phyloP scores from a whole-genome alignment of 2,888 invertebrate genomes.

The Loripinus fragilis region DNA sequence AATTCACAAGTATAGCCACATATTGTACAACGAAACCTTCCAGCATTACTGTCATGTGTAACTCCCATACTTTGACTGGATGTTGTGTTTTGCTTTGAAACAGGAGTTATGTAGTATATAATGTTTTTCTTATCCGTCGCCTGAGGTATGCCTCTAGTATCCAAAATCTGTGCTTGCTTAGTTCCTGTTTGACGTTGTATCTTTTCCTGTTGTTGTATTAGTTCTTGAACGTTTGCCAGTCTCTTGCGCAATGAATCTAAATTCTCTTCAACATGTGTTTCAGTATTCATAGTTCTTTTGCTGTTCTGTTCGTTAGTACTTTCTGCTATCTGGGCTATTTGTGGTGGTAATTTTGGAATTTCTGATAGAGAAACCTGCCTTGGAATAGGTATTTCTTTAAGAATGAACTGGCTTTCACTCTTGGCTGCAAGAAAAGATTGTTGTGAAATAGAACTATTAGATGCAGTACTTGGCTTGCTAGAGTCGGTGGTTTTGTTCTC shows the following conservation, averaged over 20 bases:
- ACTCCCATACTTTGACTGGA: constrained; percentile 59
- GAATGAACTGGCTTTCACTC: background rate
- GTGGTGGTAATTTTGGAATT: constrained; percentile 43
- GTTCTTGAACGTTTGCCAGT: constrained; percentile 39
- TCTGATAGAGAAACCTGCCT: constrained; percentile 16
- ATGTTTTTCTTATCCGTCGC: constrained; percentile 28
- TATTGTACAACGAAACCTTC: constrained; percentile 78
- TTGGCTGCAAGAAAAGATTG: background rate
- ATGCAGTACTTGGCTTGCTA: background rate
- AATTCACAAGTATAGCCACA: constrained; percentile 82
- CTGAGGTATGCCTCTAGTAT: constrained; percentile 33
- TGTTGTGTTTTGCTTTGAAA: constrained; percentile 58
- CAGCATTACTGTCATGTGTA: constrained; percentile 70
- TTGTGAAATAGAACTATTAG: background rate
- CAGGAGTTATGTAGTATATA: constrained; percentile 53
- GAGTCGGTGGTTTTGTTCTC: background rate
- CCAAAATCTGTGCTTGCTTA: constrained; percentile 21
- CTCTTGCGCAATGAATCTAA: constrained; percentile 31
- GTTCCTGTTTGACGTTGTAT: constrained; percentile 34
- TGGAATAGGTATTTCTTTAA: constrained; percentile 48
- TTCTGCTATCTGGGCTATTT: constrained; percentile 15
- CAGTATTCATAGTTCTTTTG: background rate
- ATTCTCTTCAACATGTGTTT: constrained; percentile 17
- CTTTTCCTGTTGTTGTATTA: constrained; percentile 52
- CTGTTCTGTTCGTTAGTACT: background rate